phyloP scores from a whole-genome alignment of 2,797 vertebrate species.

The Micrastur ruficollis region DNA sequence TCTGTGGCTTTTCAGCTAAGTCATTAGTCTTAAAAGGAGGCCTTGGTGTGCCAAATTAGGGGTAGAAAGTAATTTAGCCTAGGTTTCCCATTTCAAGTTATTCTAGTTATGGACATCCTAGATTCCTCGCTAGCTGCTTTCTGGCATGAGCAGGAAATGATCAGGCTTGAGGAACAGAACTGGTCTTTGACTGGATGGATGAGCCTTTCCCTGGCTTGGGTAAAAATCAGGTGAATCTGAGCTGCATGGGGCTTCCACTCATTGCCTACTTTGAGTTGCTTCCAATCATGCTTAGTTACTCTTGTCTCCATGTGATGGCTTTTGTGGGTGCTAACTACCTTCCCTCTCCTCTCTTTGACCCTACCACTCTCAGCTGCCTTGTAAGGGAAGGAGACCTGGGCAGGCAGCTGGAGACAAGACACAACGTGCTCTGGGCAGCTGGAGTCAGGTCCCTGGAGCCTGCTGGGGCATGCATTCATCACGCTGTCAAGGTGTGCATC shows the following conservation, averaged over 20 bases:
- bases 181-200: not conserved
- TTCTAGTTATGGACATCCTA: not conserved
- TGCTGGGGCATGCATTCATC: not conserved
- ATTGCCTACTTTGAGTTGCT: not conserved
- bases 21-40: not conserved
- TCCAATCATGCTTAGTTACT: not conserved
- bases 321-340: not conserved
- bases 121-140: not conserved
- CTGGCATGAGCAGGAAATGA: accelerated
- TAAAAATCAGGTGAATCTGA: not conserved
- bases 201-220: not conserved
- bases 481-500: not conserved
- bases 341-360: not conserved
- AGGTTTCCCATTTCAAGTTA: not conserved
- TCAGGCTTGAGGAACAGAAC: not conserved
- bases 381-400: not conserved
- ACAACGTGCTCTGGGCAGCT: not conserved
- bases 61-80: not conserved
- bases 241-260: not conserved
- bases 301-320: accelerated
- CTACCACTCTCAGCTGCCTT: not conserved
- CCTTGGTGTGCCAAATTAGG: not conserved
- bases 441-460: not conserved
- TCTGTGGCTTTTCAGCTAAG: not conserved
- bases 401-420: not conserved